Conservation (phyloP, 2,113 vertebrate genomes). For the Tachycineta bicolor region DNA sequence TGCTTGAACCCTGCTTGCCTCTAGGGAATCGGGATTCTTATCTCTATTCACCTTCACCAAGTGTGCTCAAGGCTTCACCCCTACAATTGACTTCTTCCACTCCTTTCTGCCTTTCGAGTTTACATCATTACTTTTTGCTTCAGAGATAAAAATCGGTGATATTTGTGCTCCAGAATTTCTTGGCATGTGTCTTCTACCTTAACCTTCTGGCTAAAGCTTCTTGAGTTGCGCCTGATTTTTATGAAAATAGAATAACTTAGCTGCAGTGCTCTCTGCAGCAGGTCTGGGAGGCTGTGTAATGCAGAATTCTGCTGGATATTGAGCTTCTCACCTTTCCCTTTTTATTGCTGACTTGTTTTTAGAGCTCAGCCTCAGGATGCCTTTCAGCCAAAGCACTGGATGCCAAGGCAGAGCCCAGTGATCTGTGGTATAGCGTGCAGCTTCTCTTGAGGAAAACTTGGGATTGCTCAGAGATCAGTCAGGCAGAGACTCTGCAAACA, state of each 20-base stretch:
- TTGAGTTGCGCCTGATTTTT: neutral
- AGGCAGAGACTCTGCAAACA: neutral
- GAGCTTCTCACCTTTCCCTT: neutral
- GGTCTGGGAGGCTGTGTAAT: neutral
- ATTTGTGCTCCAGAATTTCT: neutral
- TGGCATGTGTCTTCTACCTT: neutral
- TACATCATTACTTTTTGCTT: neutral
- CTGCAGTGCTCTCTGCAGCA: neutral
- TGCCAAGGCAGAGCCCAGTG: neutral
- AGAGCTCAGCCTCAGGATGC: rapidly evolving
- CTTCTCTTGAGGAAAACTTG: neutral
- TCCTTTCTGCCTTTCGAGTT: neutral
- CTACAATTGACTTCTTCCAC: neutral
- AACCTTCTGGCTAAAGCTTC: neutral
- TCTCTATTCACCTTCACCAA: neutral
- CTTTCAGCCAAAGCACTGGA: neutral
- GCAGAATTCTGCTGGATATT: neutral
- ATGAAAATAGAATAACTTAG: neutral
- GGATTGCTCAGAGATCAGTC: neutral
- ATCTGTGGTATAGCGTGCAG: neutral
- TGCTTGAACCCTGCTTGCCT: neutral
- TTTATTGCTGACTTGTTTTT: neutral
- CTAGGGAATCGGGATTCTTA: neutral
- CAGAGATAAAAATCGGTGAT: neutral
- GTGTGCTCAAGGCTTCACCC: neutral